phyloP scores from a whole-genome alignment of 2,797 vertebrate species.

The Anniella stebbinsi region DNA sequence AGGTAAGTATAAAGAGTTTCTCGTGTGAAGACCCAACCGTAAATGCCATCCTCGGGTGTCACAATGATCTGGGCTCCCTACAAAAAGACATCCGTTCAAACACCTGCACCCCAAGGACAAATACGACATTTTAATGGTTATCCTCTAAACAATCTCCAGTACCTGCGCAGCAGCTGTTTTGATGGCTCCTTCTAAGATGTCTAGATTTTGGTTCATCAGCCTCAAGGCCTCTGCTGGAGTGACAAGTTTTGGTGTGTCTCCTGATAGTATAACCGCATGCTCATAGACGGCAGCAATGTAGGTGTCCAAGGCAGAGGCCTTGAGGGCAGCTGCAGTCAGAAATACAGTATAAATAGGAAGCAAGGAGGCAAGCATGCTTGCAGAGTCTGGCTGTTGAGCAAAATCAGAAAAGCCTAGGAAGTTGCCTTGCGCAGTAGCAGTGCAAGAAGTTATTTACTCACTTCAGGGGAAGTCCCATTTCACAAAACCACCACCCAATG shows the following conservation, averaged over 20 bases:
- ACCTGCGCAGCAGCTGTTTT: slow-evolving; percentile 64
- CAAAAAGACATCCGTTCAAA: slow-evolving; percentile 18
- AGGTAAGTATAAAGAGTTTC: slow-evolving; percentile 66
- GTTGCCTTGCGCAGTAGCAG: neutral
- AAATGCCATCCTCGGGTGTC: slow-evolving; percentile 73
- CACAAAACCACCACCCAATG: neutral
- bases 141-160: neutral
- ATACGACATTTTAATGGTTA: neutral
- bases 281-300: slow-evolving; percentile 54
- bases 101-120: neutral
- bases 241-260: slow-evolving; percentile 46
- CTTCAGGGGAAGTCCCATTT: neutral
- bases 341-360: neutral
- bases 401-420: neutral
- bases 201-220: slow-evolving; percentile 67
- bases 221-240: slow-evolving; percentile 58
- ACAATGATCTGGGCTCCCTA: slow-evolving; percentile 67
- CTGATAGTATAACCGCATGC: slow-evolving; percentile 59
- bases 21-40: slow-evolving; percentile 69
- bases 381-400: neutral
- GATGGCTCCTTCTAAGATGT: slow-evolving; percentile 67
- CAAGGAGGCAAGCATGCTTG: slow-evolving; percentile 3
- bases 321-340: neutral
- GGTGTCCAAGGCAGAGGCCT: slow-evolving; percentile 27
- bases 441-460: slow-evolving; percentile 8